Percentiles rank a stretch among this genome's conserved stretches.
Conservation (phyloP, 2,888 invertebrate species). For the Ectropis crepuscularia region DNA sequence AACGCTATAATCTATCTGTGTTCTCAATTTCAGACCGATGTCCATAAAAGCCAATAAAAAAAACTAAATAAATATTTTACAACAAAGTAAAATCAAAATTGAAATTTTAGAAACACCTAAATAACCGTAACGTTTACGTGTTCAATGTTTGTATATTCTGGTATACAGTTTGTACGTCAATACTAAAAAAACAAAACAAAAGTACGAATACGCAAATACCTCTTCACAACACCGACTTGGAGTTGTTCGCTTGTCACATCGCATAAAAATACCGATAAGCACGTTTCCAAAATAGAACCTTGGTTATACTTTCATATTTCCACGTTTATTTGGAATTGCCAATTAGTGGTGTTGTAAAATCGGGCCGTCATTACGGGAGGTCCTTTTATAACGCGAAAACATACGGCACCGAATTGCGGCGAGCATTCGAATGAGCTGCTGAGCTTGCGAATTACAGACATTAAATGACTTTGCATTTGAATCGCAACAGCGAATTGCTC, state of each 20-base stretch:
- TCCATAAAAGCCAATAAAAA: no score
- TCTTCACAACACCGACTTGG: no score
- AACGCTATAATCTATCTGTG: no score
- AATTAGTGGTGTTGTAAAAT: conserved; percentile 75
- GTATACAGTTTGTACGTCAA: no score
- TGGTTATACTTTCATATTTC: conserved; percentile 59
- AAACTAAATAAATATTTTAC: no score
- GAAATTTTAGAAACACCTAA: no score
- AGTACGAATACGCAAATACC: no score
- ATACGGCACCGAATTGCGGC: conserved; percentile 43
- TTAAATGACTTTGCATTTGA: neutral
- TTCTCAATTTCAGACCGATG: no score
- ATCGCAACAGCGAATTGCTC: conserved; percentile 9
- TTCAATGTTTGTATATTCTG: no score
- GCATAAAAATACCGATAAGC: neutral
- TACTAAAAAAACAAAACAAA: no score
- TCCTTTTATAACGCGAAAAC: conserved; percentile 45
- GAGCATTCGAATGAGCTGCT: conserved; percentile 27
- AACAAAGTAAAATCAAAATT: no score
- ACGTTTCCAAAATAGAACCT: conserved; percentile 35
- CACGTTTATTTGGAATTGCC: conserved; percentile 73
- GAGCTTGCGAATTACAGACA: conserved; percentile 3
- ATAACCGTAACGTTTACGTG: no score
- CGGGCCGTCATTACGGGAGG: conserved; percentile 61
- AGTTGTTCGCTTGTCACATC: neutral